Evolutionary conservation across 2,888 invertebrate genomes (phyloP).

Genomic region (Tanypteryx hageni): DNA sequence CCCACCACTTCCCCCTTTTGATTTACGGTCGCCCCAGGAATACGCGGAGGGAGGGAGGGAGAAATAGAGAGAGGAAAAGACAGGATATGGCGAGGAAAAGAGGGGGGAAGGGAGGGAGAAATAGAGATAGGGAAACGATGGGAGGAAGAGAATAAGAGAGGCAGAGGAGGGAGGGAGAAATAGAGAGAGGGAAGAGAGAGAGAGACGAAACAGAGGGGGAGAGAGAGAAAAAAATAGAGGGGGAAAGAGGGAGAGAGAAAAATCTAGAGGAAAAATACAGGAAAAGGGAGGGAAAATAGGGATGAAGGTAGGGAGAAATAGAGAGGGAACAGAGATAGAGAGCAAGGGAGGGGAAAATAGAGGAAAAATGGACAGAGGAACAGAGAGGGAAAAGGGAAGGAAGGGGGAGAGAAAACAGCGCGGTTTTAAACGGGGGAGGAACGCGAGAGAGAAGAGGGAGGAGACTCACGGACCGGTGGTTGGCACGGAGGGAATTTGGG

Average conservation of each 20-base stretch:
- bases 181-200: not conserved
- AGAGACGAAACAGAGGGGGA: slow-evolving; percentile 4
- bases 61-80: no score
- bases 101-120: not conserved
- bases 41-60: slow-evolving; percentile 38
- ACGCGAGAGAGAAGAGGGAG: not conserved
- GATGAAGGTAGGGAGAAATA: not conserved
- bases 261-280: no score
- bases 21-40: slow-evolving; percentile 35
- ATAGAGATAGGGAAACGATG: not conserved
- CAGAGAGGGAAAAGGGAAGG: not conserved
- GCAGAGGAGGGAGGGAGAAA: no score
- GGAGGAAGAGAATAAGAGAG: not conserved
- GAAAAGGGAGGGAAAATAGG: not conserved
- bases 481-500: slow-evolving; percentile 58
- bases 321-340: no score
- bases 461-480: slow-evolving; percentile 16
- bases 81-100: no score
- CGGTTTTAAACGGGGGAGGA: not conserved
- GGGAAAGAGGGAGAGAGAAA: not conserved
- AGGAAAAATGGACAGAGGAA: no score
- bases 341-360: slow-evolving; percentile 3
- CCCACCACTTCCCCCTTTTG: slow-evolving; percentile 26
- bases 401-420: not conserved
- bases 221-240: not conserved